Percentiles rank a stretch among this genome's conserved stretches.
Evolutionary conservation across 2,888 invertebrate species (phyloP).

Genomic region (Xanthia icteritia): DNA sequence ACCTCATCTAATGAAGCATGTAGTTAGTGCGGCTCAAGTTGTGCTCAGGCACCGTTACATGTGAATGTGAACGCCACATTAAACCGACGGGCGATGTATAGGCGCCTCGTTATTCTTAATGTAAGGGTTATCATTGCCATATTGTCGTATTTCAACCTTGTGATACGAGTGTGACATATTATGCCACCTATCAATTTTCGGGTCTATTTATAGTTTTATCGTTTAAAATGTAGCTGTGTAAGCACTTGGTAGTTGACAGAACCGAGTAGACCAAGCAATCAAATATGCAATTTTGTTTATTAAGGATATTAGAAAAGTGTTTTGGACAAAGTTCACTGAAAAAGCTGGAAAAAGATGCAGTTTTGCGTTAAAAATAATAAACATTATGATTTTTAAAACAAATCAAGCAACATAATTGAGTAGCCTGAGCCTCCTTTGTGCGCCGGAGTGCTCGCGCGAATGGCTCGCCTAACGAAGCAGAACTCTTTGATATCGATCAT

Average conservation of each 20-base stretch:
- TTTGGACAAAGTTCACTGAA: too few relatives aligned
- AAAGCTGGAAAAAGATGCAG: not conserved
- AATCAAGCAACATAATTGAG: not conserved
- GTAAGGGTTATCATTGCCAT: slow-evolving; percentile 18
- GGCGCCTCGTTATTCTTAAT: slow-evolving; percentile 23
- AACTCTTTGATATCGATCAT: slow-evolving; percentile 19
- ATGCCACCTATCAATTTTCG: not conserved
- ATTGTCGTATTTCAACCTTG: slow-evolving; percentile 14
- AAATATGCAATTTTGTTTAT: not conserved
- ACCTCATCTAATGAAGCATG: slow-evolving; percentile 17
- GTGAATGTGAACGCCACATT: slow-evolving; percentile 25
- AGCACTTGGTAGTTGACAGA: not conserved
- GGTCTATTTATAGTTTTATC: not conserved
- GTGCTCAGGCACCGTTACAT: slow-evolving; percentile 3
- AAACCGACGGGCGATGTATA: not conserved
- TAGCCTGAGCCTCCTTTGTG: not conserved
- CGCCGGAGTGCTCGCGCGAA: slow-evolving; percentile 7
- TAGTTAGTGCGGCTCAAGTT: slow-evolving; percentile 19
- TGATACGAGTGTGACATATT: too few relatives aligned
- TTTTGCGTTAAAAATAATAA: not conserved
- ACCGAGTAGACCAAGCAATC: not conserved
- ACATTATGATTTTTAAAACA: not conserved
- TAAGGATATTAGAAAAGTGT: not conserved
- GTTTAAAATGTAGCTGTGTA: not conserved
- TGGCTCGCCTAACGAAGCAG: slow-evolving; percentile 23